phyloP scores from a whole-genome alignment of 2,888 invertebrate species.

The Lymantria dispar region DNA sequence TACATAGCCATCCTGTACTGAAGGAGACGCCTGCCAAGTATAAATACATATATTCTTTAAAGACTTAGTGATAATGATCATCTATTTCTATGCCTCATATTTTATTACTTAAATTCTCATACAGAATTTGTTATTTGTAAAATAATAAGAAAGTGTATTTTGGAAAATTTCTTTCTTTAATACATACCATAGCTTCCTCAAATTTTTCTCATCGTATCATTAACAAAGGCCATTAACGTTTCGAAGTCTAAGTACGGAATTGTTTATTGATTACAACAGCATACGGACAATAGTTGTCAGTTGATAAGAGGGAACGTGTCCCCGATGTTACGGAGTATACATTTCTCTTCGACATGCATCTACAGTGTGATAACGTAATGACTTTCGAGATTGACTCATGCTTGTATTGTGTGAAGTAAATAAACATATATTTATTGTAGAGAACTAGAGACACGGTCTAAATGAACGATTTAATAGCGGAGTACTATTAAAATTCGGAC shows the following conservation, averaged over 20 bases:
- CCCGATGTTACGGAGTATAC: slow-evolving; percentile 49
- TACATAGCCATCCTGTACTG: no score
- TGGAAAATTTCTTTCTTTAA: no score
- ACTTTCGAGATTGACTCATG: slow-evolving; percentile 71
- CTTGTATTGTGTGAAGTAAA: slow-evolving; percentile 58
- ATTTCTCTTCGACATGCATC: slow-evolving; percentile 59
- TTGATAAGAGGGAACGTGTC: slow-evolving; percentile 51
- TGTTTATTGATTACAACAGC: slow-evolving; percentile 62
- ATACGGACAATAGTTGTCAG: slow-evolving; percentile 52
- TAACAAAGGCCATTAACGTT: slow-evolving; percentile 42
- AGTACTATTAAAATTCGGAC: background rate
- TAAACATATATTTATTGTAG: slow-evolving; percentile 36
- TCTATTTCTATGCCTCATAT: no score
- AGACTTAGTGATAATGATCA: no score
- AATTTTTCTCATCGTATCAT: background rate
- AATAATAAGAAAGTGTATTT: no score
- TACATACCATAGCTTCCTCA: background rate
- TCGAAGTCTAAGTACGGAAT: slow-evolving; percentile 54
- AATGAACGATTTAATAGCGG: slow-evolving; percentile 11
- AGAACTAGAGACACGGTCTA: slow-evolving; percentile 4
- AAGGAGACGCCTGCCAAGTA: no score
- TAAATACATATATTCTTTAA: no score
- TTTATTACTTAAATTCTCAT: no score
- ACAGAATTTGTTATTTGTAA: no score
- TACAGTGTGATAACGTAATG: slow-evolving; percentile 65